Percentiles rank a stretch among this genome's conserved stretches.
Conservation (phyloP, 2,888 invertebrate genomes). For the Lamellibrachia columna region DNA sequence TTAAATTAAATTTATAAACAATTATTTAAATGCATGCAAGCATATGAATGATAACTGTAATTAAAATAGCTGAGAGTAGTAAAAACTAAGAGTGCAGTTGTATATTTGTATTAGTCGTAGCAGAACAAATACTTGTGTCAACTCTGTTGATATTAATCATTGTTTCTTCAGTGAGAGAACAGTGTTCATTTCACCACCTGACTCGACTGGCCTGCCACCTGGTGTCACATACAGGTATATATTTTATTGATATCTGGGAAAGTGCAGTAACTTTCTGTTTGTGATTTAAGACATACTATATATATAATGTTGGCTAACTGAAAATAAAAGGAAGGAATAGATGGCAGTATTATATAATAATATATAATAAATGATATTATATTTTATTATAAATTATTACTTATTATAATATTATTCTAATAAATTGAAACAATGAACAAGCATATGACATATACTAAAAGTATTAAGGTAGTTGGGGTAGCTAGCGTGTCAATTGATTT, state of each 20-base stretch:
- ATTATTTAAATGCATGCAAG: not conserved
- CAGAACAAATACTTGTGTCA: not conserved
- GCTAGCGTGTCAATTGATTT: too few species aligned
- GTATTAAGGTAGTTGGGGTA: not conserved
- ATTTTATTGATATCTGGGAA: not conserved
- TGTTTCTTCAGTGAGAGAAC: constrained; percentile 86
- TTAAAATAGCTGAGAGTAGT: not conserved
- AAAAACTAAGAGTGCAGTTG: not conserved
- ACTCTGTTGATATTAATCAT: not conserved
- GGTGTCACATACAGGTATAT: constrained; percentile 56
- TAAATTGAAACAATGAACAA: not conserved
- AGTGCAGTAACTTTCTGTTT: not conserved
- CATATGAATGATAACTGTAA: not conserved
- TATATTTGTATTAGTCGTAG: not conserved
- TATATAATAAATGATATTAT: not conserved
- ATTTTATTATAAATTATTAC: too few species aligned
- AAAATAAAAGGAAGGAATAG: not conserved
- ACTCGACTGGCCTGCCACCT: constrained; percentile 70
- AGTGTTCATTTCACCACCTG: constrained; percentile 94
- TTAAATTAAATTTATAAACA: not conserved
- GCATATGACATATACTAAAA: not conserved
- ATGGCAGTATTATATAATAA: not conserved
- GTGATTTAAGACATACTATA: not conserved
- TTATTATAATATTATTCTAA: not conserved
- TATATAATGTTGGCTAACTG: not conserved